Base-by-base conservation (phyloP, 2,888 invertebrate genomes). In the Pollenia labialis region DNA sequence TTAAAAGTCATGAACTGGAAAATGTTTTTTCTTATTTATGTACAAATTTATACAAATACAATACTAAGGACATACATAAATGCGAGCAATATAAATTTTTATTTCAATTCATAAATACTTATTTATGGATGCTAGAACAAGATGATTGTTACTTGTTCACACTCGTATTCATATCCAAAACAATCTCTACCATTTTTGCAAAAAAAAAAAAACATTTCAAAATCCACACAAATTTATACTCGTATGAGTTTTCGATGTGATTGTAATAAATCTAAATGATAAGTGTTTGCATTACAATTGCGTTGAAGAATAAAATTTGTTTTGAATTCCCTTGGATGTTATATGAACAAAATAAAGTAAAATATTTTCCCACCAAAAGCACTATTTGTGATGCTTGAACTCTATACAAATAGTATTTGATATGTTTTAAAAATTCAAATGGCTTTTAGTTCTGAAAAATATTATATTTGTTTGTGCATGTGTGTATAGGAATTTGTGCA, bases 61-160 rank as follows among this genome's bases (percentile, higher is more conserved):
- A 10, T 14, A 40, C 58, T 32, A 58, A 58, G 14, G 32, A 9
- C 32, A 32, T 32, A 9, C 32, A 32, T 32, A 58, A 58, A 32
- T 40, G 11, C 32, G 32, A 32, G 58, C 58, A 58, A 56, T 11
- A 56, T 12, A 4, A 32, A 58, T 58, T 58, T 58, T 58, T 58
- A 58, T 58, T 58, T 56, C n/a, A 32, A 58, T 40, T 18, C 10
- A 56, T 18, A 58, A 58, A 58, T 58, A 58, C 58, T 58, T 58
- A 58, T 58, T 40, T 58, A 40, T 58, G 32, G 32, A 58, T 58
- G 58, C 58, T 32, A 6, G 23, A 58, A 58, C 6, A 58, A 40
- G 12, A 40, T 58, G 58, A 32, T 40, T 58, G 32, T 56, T 9
- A 23, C 9, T 58, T 58, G 14, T 40, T 4, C 14, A 8, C 40